These are phyloP conservation scores for Drosophila sturtevanti DNA, from an alignment of 1,140 invertebrate species.

Conservation along the genomic window DNA sequence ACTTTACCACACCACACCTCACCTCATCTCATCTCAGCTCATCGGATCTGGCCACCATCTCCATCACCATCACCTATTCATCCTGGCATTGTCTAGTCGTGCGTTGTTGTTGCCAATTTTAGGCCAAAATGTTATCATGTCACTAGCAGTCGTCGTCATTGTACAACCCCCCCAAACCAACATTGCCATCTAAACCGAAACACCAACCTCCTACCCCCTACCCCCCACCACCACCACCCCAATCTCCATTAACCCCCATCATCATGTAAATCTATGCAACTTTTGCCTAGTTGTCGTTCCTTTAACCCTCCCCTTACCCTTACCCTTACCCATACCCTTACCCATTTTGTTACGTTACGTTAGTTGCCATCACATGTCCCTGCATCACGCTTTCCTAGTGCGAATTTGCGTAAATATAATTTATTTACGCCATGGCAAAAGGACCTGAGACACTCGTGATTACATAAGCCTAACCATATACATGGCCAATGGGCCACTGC, in stretches of 20 bases:
- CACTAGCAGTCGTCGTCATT: constrained; percentile 75
- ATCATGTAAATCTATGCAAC: not conserved
- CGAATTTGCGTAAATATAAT: constrained; percentile 81
- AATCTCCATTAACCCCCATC: not conserved
- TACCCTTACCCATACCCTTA: too few species aligned
- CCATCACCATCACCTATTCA: constrained; percentile 26
- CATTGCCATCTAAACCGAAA: too few species aligned
- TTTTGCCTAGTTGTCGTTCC: not conserved
- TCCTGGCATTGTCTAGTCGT: constrained; percentile 59
- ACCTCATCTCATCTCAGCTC: not conserved
- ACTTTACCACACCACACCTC: not conserved
- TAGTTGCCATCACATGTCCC: constrained; percentile 17
- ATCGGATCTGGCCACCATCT: constrained; percentile 23
- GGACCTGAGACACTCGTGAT: constrained; percentile 55
- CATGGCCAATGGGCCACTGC: not conserved
- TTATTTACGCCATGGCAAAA: constrained; percentile 76
- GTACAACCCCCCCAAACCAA: constrained; percentile 20
- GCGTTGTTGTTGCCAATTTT: constrained; percentile 72
- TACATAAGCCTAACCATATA: constrained; percentile 61
- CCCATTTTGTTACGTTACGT: not conserved
- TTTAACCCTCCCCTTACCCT: not conserved
- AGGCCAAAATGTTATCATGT: constrained; percentile 81
- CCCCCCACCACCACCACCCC: too few species aligned
- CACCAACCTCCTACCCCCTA: too few species aligned
- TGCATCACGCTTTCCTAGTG: constrained; percentile 62